Evolutionary conservation across 2,113 vertebrate species (phyloP).

Genomic region (Aldabrachelys gigantea): DNA sequence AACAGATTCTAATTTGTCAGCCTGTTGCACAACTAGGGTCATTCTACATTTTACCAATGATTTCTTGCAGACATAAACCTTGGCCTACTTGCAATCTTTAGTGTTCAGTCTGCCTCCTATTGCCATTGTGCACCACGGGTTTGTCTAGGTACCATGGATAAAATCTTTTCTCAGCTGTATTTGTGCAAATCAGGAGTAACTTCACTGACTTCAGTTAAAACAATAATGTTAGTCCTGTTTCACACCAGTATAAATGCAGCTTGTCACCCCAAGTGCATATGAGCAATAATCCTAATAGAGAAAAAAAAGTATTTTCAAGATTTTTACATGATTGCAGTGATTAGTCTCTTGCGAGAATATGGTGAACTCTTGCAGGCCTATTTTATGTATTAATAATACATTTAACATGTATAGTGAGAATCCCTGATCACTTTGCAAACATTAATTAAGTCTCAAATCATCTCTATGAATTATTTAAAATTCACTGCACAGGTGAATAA

Average conservation of each 20-base stretch:
- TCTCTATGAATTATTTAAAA: neutral
- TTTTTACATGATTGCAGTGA: neutral
- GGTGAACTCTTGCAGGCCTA: neutral
- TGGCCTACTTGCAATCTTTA: neutral
- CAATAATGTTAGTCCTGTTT: neutral
- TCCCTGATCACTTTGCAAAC: neutral
- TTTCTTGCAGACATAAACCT: neutral
- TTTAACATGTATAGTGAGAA: neutral
- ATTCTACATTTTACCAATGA: neutral
- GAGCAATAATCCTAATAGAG: neutral
- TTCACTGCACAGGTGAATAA: neutral
- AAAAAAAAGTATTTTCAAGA: neutral
- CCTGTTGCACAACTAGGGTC: neutral
- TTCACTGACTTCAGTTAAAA: neutral
- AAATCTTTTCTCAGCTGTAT: neutral
- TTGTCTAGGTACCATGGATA: neutral
- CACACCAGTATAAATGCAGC: neutral
- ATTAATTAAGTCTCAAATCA: neutral
- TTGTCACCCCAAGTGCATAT: neutral
- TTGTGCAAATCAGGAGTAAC: neutral
- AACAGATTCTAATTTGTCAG: neutral
- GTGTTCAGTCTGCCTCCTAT: neutral
- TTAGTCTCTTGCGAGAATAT: neutral
- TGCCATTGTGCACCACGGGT: neutral
- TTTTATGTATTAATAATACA: neutral